These are phyloP conservation scores for Clamator glandarius DNA, from an alignment of 2,797 vertebrate genomes.

Conservation along the genomic window DNA sequence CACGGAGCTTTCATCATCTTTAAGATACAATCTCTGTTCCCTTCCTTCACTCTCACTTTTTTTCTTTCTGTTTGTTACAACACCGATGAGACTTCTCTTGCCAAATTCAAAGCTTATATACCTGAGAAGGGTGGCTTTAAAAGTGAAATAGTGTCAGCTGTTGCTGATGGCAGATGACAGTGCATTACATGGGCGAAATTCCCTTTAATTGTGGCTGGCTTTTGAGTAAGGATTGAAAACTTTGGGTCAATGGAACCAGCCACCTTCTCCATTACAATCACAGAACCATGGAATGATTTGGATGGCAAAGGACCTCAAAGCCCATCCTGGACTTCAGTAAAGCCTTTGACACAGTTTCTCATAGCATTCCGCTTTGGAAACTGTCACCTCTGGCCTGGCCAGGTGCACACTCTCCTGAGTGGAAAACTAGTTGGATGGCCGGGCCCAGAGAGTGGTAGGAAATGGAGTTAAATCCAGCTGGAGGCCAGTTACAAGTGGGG, in stretches of 20 bases:
- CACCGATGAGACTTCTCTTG: neutral
- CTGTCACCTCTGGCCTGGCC: no score
- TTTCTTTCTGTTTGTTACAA: neutral
- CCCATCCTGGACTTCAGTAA: no score
- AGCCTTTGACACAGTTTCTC: no score
- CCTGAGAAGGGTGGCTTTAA: neutral
- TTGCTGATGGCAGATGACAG: neutral
- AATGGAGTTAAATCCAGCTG: no score
- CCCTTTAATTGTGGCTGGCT: neutral
- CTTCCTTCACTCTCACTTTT: neutral
- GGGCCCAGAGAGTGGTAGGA: no score
- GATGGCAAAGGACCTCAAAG: no score
- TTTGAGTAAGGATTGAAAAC: neutral
- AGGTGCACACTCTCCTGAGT: no score
- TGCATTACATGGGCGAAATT: neutral
- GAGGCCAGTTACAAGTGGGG: no score
- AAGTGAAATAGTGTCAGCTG: fast-evolving
- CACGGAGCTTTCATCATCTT: neutral
- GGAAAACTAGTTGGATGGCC: no score
- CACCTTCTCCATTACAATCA: neutral
- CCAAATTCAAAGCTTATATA: neutral
- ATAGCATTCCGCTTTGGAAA: no score
- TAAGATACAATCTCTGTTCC: neutral
- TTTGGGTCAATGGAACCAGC: neutral
- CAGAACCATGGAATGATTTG: no score